These are phyloP conservation scores for Thrips palmi DNA, from an alignment of 1,140 invertebrate species.

Conservation along the genomic window DNA sequence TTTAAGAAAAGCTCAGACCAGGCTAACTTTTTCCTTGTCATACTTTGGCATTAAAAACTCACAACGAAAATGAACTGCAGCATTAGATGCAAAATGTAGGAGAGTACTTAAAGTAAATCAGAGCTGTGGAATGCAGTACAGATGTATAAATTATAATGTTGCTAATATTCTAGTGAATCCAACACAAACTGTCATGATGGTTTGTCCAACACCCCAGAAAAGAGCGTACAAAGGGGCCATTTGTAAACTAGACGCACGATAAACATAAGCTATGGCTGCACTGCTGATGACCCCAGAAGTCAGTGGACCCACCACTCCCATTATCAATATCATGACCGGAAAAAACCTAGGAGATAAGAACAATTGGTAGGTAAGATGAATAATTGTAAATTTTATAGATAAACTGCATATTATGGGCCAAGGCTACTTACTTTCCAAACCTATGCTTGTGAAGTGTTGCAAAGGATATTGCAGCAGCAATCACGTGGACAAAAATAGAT, in stretches of 20 bases:
- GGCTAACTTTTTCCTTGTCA: no score
- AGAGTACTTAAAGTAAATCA: no score
- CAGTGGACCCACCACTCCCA: slow-evolving; percentile 70
- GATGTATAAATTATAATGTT: slow-evolving; percentile 53
- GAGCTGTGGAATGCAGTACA: no score
- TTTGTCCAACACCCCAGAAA: slow-evolving; percentile 86
- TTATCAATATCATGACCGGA: slow-evolving; percentile 66
- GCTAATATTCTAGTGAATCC: slow-evolving; percentile 85
- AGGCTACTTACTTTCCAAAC: slow-evolving; percentile 50
- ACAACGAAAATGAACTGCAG: no score
- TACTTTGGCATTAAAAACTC: no score
- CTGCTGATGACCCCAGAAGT: slow-evolving; percentile 77
- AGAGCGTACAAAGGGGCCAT: slow-evolving; percentile 82
- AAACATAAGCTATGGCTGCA: slow-evolving; percentile 85
- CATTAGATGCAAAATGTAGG: no score
- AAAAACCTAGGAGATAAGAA: slow-evolving; percentile 42
- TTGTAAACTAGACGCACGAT: slow-evolving; percentile 65
- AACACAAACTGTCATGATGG: slow-evolving; percentile 66
- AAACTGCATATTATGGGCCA: not conserved
- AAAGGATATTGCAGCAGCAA: slow-evolving; percentile 79
- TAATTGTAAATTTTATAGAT: not conserved
- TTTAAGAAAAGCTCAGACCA: no score
- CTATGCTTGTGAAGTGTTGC: slow-evolving; percentile 78
- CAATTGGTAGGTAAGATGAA: not conserved
- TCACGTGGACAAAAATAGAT: slow-evolving; percentile 76